Evolutionary conservation across 2,113 vertebrate species (phyloP).

Genomic region (Propithecus coquereli): DNA sequence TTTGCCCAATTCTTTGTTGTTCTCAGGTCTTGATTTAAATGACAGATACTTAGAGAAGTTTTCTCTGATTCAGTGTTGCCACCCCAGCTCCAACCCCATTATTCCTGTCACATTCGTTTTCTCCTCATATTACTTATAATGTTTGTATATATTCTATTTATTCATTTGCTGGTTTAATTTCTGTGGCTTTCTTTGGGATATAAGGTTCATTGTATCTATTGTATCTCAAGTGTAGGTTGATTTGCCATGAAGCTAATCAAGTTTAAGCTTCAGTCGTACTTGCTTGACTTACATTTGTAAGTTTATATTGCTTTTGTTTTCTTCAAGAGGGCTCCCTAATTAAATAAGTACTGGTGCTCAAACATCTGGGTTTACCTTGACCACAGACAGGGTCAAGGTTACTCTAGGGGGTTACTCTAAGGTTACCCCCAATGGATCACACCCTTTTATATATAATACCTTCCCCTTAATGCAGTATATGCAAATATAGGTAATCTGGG

Average conservation of each 20-base stretch:
- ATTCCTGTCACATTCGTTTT: background rate
- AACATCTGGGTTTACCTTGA: background rate
- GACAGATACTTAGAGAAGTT: background rate
- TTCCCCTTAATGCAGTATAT: background rate
- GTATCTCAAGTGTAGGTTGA: background rate
- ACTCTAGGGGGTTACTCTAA: background rate
- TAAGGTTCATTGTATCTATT: background rate
- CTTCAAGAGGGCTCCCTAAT: background rate
- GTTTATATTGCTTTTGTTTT: slow-evolving; percentile 25
- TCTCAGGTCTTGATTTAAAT: background rate
- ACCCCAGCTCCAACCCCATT: background rate
- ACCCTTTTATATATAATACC: background rate
- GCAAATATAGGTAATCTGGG: background rate
- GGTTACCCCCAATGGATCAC: background rate
- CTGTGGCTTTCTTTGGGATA: background rate
- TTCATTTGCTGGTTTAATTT: background rate
- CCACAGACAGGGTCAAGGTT: background rate
- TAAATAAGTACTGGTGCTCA: background rate
- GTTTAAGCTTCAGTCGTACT: background rate
- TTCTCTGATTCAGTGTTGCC: background rate
- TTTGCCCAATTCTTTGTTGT: background rate
- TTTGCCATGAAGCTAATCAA: background rate
- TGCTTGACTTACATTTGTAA: background rate
- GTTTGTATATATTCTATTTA: background rate
- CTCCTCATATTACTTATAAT: background rate